Percentiles rank a stretch among this genome's conserved stretches.
phyloP scores from a whole-genome alignment of 2,113 vertebrate species.

The Phyllostomus discolor region DNA sequence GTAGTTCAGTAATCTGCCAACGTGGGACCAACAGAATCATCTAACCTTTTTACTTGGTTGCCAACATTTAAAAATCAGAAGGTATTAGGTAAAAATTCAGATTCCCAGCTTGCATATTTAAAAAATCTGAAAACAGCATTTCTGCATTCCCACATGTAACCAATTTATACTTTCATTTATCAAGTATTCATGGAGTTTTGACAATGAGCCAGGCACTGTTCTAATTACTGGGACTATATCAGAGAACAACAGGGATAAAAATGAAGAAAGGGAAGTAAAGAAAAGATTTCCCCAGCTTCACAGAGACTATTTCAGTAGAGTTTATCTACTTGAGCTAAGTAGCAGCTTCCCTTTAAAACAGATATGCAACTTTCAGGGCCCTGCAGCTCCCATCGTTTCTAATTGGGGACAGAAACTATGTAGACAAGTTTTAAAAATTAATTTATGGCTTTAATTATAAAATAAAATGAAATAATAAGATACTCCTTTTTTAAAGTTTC shows the following conservation, averaged over 20 bases:
- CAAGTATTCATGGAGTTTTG: neutral
- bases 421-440: neutral
- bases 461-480: neutral
- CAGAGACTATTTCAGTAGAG: neutral
- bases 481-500: neutral
- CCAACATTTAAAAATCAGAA: neutral
- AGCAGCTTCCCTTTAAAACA: neutral
- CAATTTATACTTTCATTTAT: neutral
- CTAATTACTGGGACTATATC: neutral
- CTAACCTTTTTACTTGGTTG: neutral
- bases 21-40: neutral
- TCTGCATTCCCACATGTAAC: neutral
- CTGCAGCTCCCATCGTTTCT: neutral
- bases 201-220: neutral
- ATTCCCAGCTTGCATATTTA: neutral
- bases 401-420: neutral
- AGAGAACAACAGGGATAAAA: neutral
- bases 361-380: rapidly evolving
- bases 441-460: neutral
- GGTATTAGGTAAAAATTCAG: neutral
- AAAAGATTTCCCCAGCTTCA: neutral
- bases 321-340: neutral
- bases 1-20: neutral
- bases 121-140: neutral
- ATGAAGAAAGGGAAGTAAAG: too few relatives aligned